Percentiles rank a stretch among this genome's conserved stretches.
Conservation (phyloP, 2,113 vertebrate genomes). For the Ptychochromis oligacanthus region DNA sequence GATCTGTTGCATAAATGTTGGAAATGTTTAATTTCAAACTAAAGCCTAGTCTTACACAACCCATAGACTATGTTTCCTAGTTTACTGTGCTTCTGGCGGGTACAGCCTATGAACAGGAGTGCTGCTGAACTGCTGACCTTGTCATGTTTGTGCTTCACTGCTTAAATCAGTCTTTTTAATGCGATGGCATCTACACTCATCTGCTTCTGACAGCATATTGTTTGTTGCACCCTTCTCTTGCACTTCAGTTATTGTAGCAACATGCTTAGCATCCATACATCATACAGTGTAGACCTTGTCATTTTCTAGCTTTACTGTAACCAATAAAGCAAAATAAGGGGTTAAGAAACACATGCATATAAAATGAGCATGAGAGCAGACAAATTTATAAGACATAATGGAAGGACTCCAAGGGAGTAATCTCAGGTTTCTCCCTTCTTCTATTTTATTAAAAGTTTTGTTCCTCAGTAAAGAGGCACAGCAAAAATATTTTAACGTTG, state of each 20-base stretch:
- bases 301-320: neutral
- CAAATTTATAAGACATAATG: neutral
- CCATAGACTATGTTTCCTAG: neutral
- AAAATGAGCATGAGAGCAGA: neutral
- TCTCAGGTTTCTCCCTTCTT: neutral
- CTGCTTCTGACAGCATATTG: neutral
- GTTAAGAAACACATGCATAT: neutral
- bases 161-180: neutral
- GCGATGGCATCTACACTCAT: neutral
- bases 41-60: neutral
- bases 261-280: neutral
- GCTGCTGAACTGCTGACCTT: neutral
- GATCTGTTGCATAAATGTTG: neutral
- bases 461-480: neutral
- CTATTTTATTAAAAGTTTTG: neutral
- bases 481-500: neutral
- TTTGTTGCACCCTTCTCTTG: neutral
- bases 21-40: neutral
- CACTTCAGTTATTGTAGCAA: neutral
- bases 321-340: neutral
- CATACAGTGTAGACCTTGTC: neutral
- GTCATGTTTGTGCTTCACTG: neutral
- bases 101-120: neutral
- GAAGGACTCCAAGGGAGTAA: neutral
- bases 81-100: neutral